Evolutionary conservation across 2,888 invertebrate species (phyloP).

Genomic region (Ptilodon capucinus): DNA sequence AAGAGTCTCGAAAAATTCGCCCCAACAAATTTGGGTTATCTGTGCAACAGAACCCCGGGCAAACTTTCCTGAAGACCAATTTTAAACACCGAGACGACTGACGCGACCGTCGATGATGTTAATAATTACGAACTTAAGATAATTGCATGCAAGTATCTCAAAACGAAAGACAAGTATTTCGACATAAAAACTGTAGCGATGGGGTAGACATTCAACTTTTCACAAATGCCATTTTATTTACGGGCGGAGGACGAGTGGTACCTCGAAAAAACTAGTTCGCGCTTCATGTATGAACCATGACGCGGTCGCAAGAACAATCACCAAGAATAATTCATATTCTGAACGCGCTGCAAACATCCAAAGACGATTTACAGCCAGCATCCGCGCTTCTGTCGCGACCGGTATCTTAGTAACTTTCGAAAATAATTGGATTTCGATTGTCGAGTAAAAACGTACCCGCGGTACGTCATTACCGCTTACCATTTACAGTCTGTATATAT

Average conservation of each 20-base stretch:
- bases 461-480: slow-evolving; percentile 76
- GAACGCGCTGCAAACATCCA: slow-evolving; percentile 78
- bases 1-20: slow-evolving; percentile 74
- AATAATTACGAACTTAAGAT: slow-evolving; percentile 61
- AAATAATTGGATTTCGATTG: slow-evolving; percentile 81
- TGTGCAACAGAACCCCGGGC: slow-evolving; percentile 53
- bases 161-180: slow-evolving; percentile 32
- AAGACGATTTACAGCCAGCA: slow-evolving; percentile 69
- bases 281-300: slow-evolving; percentile 83
- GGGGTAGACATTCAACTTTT: slow-evolving; percentile 60
- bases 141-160: slow-evolving; percentile 47
- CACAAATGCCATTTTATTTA: slow-evolving; percentile 65
- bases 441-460: slow-evolving; percentile 66
- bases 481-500: slow-evolving; percentile 74
- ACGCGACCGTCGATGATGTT: slow-evolving; percentile 59
- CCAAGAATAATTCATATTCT: slow-evolving; percentile 81
- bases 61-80: slow-evolving; percentile 57
- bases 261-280: slow-evolving; percentile 76
- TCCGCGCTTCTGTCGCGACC: slow-evolving; percentile 66
- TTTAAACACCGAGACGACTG: slow-evolving; percentile 46
- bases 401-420: slow-evolving; percentile 76
- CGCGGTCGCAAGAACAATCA: slow-evolving; percentile 78
- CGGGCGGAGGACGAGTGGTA: slow-evolving; percentile 53
- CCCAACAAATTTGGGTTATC: slow-evolving; percentile 75
- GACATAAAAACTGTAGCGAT: slow-evolving; percentile 46